These are phyloP conservation scores for Crax fasciolata DNA, from an alignment of 2,797 vertebrate species.

Conservation along the genomic window DNA sequence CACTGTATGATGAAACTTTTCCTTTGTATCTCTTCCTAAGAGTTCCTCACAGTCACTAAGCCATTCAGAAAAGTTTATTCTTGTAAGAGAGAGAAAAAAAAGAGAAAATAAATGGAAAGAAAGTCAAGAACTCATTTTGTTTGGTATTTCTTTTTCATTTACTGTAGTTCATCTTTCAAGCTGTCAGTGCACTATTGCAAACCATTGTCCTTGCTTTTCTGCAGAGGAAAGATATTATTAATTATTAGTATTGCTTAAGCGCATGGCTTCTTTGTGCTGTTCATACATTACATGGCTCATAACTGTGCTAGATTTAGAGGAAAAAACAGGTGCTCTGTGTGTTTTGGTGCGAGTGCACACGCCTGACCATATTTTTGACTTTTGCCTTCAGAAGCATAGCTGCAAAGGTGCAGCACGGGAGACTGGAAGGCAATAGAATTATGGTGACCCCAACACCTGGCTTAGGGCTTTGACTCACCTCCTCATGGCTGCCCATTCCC, in stretches of 20 bases:
- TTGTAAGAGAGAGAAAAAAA: background rate
- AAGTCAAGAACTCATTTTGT: slow-evolving; percentile 26
- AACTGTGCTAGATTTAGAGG: background rate
- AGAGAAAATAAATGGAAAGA: background rate
- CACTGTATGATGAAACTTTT: slow-evolving; percentile 44
- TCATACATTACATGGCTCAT: background rate
- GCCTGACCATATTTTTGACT: background rate
- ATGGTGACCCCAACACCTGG: fast-evolving
- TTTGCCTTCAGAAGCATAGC: background rate
- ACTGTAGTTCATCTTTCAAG: slow-evolving; percentile 1
- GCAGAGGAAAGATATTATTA: background rate
- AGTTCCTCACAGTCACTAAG: slow-evolving; percentile 23
- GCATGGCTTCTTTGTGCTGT: background rate
- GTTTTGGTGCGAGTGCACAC: fast-evolving
- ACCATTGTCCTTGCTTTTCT: background rate
- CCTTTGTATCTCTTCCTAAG: slow-evolving; percentile 23
- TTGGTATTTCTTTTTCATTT: background rate
- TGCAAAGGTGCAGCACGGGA: background rate
- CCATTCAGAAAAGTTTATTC: slow-evolving; percentile 33
- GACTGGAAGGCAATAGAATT: too few relatives aligned
- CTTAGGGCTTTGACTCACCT: background rate
- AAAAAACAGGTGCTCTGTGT: background rate
- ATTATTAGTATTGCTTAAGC: background rate
- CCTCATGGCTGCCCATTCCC: background rate
- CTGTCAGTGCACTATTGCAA: background rate